A percentile compares a stretch with the other conserved stretches of the same genome.
phyloP scores from a whole-genome alignment of 2,888 invertebrate genomes.

The Sesia bembeciformis region DNA sequence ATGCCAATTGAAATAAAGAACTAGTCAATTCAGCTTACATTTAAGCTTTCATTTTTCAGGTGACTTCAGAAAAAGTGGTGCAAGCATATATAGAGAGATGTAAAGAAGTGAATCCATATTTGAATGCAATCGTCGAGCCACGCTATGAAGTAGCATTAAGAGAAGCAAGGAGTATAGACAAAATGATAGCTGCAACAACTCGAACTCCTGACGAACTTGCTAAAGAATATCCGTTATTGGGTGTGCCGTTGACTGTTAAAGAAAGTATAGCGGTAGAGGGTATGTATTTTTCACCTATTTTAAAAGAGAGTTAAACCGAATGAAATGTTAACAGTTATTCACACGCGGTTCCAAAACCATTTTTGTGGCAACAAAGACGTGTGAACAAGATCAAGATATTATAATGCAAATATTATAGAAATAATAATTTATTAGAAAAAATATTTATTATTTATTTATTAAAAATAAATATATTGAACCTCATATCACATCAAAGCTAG shows the following conservation, averaged over 20 bases:
- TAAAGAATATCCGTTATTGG: constrained; percentile 82
- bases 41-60: constrained; percentile 56
- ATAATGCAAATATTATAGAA: no score
- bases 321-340: no score
- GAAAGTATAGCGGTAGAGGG: constrained; percentile 87
- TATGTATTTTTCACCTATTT: constrained; percentile 17
- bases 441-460: no score
- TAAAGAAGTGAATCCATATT: constrained; percentile 82
- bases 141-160: constrained; percentile 82
- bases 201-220: constrained; percentile 75
- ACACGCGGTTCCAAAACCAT: no score
- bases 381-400: no score
- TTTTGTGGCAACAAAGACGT: no score
- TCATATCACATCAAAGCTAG: no score
- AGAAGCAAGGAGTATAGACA: constrained; percentile 84
- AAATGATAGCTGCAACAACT: constrained; percentile 74
- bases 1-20: no score
- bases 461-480: no score
- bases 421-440: no score
- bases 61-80: constrained; percentile 81
- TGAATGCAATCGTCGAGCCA: constrained; percentile 88
- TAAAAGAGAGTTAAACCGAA: no score
- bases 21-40: background rate
- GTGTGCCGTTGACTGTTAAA: constrained; percentile 90
- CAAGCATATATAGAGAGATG: constrained; percentile 83